Conservation (phyloP, 23 tunicate genomes). For the Corella eumyota region DNA sequence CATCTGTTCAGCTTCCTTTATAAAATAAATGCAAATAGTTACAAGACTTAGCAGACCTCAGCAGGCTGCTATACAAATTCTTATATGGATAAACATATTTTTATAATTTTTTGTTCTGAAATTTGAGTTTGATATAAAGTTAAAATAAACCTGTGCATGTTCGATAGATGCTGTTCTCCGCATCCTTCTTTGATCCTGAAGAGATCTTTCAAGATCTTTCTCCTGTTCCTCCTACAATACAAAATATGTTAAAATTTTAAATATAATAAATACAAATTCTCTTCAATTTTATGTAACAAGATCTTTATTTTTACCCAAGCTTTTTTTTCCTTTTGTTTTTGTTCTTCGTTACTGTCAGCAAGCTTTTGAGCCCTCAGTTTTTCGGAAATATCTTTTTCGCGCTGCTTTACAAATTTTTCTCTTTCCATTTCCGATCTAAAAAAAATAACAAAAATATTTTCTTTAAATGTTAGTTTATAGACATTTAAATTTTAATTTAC, state of each 20-base stretch:
- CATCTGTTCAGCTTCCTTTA: slow-evolving; percentile 72
- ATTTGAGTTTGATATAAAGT: too few species aligned
- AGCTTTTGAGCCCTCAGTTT: slow-evolving; percentile 56
- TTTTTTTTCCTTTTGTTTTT: slow-evolving; percentile 30
- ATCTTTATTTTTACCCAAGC: slow-evolving; percentile 16
- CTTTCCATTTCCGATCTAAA: slow-evolving; percentile 49
- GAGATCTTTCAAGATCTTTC: slow-evolving; percentile 40
- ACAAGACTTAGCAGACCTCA: not conserved
- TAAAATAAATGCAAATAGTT: not conserved
- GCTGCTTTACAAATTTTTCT: slow-evolving; percentile 30
- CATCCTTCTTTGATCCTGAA: slow-evolving; percentile 24
- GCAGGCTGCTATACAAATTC: too few species aligned
- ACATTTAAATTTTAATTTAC: slow-evolving; percentile 3
- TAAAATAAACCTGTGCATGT: slow-evolving; percentile 33
- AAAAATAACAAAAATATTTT: not conserved
- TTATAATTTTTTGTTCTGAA: too few species aligned
- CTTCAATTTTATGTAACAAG: not conserved
- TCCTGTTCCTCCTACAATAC: slow-evolving; percentile 53
- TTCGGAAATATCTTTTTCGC: slow-evolving; percentile 62
- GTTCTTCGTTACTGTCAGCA: slow-evolving; percentile 36
- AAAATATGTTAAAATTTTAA: not conserved
- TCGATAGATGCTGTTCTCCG: slow-evolving; percentile 68
- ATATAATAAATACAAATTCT: not conserved
- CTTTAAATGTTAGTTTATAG: too few species aligned
- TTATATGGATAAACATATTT: too few species aligned